Evolutionary conservation across 2,113 vertebrate genomes (phyloP).

Genomic region (Hystrix brachyura): DNA sequence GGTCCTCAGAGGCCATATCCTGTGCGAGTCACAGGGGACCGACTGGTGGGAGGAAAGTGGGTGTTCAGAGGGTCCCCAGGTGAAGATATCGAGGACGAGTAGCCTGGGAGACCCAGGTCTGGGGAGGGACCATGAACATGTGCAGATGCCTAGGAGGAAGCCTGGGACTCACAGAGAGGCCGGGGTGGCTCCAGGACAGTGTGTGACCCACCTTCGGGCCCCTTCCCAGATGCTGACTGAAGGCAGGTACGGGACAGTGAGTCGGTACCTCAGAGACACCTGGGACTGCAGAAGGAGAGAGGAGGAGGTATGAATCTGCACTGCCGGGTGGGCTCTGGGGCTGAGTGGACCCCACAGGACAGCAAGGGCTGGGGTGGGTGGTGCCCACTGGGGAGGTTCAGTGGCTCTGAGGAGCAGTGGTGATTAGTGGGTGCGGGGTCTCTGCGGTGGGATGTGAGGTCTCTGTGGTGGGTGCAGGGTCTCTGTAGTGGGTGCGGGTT

Average conservation of each 20-base stretch:
- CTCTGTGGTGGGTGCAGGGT: too few relatives aligned
- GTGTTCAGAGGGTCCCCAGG: background rate
- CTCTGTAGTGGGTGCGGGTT: too few relatives aligned
- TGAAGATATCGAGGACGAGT: background rate
- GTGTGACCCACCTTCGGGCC: rapidly evolving
- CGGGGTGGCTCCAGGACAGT: background rate
- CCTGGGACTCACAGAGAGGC: background rate
- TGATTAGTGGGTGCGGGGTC: background rate
- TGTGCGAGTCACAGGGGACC: background rate
- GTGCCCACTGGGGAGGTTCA: background rate
- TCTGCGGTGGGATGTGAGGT: background rate
- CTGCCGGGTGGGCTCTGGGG: background rate
- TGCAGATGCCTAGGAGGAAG: too few relatives aligned
- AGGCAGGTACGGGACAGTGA: rapidly evolving
- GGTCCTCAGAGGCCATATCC: background rate
- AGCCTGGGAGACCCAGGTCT: background rate
- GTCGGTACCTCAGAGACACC: background rate
- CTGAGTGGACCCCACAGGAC: too few relatives aligned
- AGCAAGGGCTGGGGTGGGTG: background rate
- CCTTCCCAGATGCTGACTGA: too few relatives aligned
- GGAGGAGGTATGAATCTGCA: rapidly evolving
- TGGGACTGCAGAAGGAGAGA: too few relatives aligned
- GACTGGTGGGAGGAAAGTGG: background rate
- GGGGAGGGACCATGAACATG: background rate
- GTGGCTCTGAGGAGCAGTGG: background rate